These are phyloP conservation scores for Cepaea hortensis DNA, from an alignment of 2,888 invertebrate genomes.

Conservation along the genomic window DNA sequence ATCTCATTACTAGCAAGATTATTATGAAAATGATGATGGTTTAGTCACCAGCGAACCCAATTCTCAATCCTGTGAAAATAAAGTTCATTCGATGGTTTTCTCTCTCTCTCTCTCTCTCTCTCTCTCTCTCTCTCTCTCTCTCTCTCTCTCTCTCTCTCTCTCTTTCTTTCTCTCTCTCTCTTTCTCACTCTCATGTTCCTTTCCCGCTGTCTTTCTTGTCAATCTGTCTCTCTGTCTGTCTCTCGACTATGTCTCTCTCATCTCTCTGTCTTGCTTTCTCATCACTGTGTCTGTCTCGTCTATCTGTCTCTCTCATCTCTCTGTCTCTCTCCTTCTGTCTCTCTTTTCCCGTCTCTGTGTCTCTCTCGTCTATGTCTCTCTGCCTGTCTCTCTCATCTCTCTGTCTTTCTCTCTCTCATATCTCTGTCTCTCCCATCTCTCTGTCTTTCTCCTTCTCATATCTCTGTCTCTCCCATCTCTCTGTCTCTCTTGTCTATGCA, in stretches of 20 bases:
- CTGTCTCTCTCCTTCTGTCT: no score
- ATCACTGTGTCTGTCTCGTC: not conserved
- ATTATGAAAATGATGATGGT: no score
- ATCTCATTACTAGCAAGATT: no score
- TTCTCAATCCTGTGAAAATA: no score
- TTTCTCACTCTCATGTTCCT: not conserved
- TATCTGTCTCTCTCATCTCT: no score
- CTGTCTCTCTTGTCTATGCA: not conserved
- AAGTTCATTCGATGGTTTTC: not conserved
- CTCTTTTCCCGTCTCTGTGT: no score
- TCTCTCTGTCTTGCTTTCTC: slow-evolving; percentile 22
- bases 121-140: not conserved
- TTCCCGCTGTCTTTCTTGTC: not conserved
- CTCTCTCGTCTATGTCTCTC: no score
- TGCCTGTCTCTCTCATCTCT: no score
- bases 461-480: not conserved
- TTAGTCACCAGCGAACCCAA: no score
- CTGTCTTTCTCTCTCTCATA: no score
- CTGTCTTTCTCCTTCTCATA: not conserved
- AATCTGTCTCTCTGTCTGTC: slow-evolving; percentile 13
- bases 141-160: not conserved
- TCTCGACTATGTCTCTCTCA: slow-evolving; percentile 11
- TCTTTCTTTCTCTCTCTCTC: slow-evolving; percentile 20
- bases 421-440: not conserved
- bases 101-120: slow-evolving; percentile 5